Percentiles rank a stretch among this genome's conserved stretches.
phyloP scores from a whole-genome alignment of 2,888 invertebrate species.

The Melolontha melolontha region DNA sequence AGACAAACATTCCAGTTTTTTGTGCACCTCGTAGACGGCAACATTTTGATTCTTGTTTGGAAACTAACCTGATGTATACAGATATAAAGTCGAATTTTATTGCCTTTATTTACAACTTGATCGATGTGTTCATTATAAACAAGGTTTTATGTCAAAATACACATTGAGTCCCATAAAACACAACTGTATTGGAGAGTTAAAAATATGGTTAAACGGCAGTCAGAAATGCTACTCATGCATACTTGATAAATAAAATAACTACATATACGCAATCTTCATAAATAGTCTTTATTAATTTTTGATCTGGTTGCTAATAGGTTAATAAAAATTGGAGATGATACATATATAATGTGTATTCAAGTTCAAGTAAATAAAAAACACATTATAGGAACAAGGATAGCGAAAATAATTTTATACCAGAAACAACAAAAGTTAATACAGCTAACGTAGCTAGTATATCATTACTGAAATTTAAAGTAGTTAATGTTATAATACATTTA shows the following conservation, averaged over 20 bases:
- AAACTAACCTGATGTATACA: slow-evolving; percentile 39
- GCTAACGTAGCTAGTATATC: too few relatives aligned
- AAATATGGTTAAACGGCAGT: slow-evolving; percentile 31
- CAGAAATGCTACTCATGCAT: slow-evolving; percentile 32
- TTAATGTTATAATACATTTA: too few relatives aligned
- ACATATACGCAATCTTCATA: background rate
- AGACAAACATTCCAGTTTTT: slow-evolving; percentile 37
- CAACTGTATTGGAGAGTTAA: slow-evolving; percentile 39
- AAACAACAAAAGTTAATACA: too few relatives aligned
- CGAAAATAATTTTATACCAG: too few relatives aligned
- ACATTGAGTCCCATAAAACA: slow-evolving; percentile 37
- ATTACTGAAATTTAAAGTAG: too few relatives aligned
- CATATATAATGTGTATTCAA: too few relatives aligned
- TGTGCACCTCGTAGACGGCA: slow-evolving; percentile 34
- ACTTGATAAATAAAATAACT: slow-evolving; percentile 26
- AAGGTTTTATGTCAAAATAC: slow-evolving; percentile 40
- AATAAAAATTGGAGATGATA: too few relatives aligned
- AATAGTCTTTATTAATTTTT: too few relatives aligned
- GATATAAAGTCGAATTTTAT: slow-evolving; percentile 39
- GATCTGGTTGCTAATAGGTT: too few relatives aligned
- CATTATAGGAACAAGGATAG: too few relatives aligned
- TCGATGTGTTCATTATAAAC: slow-evolving; percentile 39
- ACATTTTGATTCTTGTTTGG: slow-evolving; percentile 38
- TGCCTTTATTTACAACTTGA: slow-evolving; percentile 39
- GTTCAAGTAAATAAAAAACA: too few relatives aligned